phyloP scores from a whole-genome alignment of 2,113 vertebrate genomes.

The Orthonyx spaldingii region DNA sequence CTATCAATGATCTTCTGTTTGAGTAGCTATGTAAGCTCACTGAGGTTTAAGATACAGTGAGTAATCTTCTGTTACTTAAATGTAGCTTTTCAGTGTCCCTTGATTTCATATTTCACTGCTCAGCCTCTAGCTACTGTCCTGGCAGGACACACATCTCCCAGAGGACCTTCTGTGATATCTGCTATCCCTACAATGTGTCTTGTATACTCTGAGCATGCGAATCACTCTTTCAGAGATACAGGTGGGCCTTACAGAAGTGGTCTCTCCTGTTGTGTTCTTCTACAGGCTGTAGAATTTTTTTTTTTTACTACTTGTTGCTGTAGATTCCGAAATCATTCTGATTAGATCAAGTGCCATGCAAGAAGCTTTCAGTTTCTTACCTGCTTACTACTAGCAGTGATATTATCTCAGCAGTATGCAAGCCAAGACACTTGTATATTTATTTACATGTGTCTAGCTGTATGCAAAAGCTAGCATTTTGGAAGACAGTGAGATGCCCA shows the following conservation, averaged over 20 bases:
- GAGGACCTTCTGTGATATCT: neutral
- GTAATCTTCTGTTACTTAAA: neutral
- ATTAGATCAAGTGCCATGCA: neutral
- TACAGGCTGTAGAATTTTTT: neutral
- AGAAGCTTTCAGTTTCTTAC: neutral
- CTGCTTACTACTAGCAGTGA: neutral
- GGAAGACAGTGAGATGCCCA: neutral
- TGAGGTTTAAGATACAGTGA: neutral
- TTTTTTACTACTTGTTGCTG: neutral
- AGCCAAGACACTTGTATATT: neutral
- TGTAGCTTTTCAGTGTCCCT: neutral
- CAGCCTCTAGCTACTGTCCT: neutral
- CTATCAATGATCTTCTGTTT: neutral
- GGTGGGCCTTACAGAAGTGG: neutral
- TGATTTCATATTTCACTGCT: rapidly evolving
- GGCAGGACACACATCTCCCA: neutral
- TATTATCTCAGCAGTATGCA: neutral
- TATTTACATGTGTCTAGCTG: neutral
- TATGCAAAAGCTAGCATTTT: neutral
- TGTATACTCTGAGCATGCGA: neutral
- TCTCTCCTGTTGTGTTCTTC: neutral
- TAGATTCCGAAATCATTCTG: neutral
- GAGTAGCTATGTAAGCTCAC: neutral
- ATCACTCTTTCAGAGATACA: neutral
- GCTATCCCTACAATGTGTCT: neutral